Base-by-base conservation (phyloP, 2,797 vertebrate genomes). In the Siniperca undulata region DNA sequence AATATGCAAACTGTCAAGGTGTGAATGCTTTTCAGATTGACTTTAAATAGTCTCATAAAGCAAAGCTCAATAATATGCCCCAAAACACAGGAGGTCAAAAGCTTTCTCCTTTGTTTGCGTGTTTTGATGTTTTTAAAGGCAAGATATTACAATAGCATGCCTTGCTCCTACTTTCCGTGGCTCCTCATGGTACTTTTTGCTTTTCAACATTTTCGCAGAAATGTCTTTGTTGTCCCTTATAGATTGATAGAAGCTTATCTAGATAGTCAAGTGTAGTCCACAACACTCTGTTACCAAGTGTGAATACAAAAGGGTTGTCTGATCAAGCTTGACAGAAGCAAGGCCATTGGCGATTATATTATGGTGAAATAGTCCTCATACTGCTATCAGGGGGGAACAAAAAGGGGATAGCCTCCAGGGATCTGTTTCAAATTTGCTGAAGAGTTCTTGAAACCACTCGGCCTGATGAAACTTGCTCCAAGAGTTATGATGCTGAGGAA, bases 391-490 rank as follows among this genome's bases (percentile, higher is more conserved):
- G 40, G 69, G 58, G 59, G 42, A 75, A 77, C n/a, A 55, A 72
- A 82, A 80, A 58, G 1, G 16, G 20, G 17, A 83, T 77, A 60
- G 80, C 82, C 82, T 85, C 86, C 67, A 72, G 83, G 81, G 75
- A 88, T 88, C 80, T 88, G 73, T 72, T 86, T 69, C 17, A 4
- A 71, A 91, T 92, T 80, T 88, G 42, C 53, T 55, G 68, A 72
- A 17, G 76, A 86, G 68, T 67, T 85, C 78, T 74, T 84, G 72
- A 89, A 87, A 86, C 52, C 82, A 65, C 62, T 74, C 19, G 12
- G 80, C 89, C 55, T 91, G 88, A 91, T 74, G 79, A 42, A 92
- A 92, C 80, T 84, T 90, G 86, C 86, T 91, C 86, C 73, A 80
- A 80, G 76, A 90, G 74, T 70, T 83, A 78, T 86, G 74, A 89